A percentile compares a stretch with the other conserved stretches of the same genome.
Conservation (phyloP, 2,113 vertebrate species). For the Cnemophilus loriae region DNA sequence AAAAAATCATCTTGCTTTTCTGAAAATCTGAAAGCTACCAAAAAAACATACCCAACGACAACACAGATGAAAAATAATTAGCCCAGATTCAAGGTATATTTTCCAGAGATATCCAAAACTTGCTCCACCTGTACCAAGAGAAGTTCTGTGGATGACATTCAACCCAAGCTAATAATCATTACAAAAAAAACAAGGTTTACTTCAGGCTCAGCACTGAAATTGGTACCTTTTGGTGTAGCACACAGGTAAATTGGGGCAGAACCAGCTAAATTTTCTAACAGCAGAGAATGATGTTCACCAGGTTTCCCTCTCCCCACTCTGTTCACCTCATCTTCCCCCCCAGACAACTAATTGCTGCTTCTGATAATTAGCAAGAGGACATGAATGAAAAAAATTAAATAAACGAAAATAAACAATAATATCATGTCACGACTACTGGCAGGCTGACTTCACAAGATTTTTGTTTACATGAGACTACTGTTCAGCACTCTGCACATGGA, state of each 20-base stretch:
- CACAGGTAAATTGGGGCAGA: not conserved
- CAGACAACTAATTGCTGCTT: not conserved
- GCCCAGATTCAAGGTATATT: not conserved
- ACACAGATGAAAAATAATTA: not conserved
- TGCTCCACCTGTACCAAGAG: rapidly evolving
- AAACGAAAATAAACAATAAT: not conserved
- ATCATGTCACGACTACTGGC: rapidly evolving
- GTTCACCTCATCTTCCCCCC: not conserved
- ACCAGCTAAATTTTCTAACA: not conserved
- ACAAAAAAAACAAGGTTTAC: not conserved
- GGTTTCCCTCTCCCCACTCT: not conserved
- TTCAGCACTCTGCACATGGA: not conserved
- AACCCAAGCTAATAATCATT: not conserved
- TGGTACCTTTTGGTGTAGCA: not conserved
- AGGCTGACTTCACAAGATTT: not conserved
- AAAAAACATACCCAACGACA: not conserved
- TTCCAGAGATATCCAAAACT: not conserved
- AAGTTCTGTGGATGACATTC: not conserved
- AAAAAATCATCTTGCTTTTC: not conserved
- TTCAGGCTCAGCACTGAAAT: not conserved
- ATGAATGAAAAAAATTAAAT: not conserved
- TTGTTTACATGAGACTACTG: not conserved
- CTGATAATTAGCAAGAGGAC: not conserved
- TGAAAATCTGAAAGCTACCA: not conserved
- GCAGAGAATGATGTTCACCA: not conserved